Evolutionary conservation across 2,797 vertebrate species (phyloP), one percentile per base, ranked within the genome.

Genomic region (Eulemur coronatus): DNA sequence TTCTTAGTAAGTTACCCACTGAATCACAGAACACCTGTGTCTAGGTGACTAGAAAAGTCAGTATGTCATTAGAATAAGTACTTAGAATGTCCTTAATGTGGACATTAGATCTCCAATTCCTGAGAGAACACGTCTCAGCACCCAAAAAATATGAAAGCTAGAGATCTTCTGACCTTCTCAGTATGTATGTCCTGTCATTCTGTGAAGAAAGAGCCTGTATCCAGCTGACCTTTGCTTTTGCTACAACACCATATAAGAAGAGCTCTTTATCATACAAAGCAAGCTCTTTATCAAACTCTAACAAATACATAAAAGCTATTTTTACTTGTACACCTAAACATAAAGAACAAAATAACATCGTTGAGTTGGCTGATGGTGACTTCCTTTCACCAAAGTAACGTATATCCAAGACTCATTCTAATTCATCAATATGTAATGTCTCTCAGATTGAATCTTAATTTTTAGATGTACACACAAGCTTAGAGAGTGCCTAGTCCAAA

Each of bases 261-360:
- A 48, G 5, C 55, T 81, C 48, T 79, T 59, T 41, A 28, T 8
- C n/a, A 6, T 14, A 94, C 6, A 30, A 87, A 84, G 72, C 28
- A 69, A 82, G 55, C 17, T 41, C 35, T 78, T 38, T 69, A 63
- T 55, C 41, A 46, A 79, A 88, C 89, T 59, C 13, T 65, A 65
- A 86, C n/a, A 91, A 30, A 81, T 63, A 75, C 14, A 59, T 69
- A 38, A 84, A 79, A 76, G 52, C n/a, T 63, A 82, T 87, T 95
- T 92, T 94, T 69, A 73, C 20, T 48, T 84, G 33, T 70, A 79
- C 1, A 55, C 20, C 26, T 65, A 61, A 82, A 86, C 35, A 90
- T 10, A 26, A 90, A 96, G 69, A 90, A 90, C 26, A 89, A 95
- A 89, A 87, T 17, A 80, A 57, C 0, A 87, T 79, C 48, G 75